Conservation (phyloP, 2,797 vertebrate genomes). For the Anas flavirostris region DNA sequence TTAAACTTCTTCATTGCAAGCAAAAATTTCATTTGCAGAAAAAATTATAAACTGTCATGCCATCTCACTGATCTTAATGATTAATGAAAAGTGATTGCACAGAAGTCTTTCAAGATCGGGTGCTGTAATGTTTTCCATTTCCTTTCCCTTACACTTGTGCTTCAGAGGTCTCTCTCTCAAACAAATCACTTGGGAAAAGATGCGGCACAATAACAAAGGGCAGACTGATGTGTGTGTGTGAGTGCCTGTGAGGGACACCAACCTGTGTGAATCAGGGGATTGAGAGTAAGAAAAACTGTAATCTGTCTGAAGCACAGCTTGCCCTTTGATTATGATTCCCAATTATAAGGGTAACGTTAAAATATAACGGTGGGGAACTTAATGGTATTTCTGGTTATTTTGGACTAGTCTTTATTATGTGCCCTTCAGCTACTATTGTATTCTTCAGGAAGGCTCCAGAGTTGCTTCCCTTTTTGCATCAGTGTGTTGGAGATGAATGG, state of each 20-base stretch:
- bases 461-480: not conserved
- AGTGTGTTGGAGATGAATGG: not conserved
- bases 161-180: not conserved
- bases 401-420: not conserved
- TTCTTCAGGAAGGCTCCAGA: not conserved
- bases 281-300: not conserved
- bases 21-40: not conserved
- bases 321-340: constrained; percentile 1
- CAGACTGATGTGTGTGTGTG: not conserved
- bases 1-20: not conserved
- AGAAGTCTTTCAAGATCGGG: not conserved
- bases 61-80: not conserved
- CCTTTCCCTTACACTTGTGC: not conserved
- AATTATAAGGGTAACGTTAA: not conserved
- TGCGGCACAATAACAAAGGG: not conserved
- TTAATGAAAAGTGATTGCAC: not conserved
- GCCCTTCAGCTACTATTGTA: not conserved
- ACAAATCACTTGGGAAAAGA: not conserved
- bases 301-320: not conserved
- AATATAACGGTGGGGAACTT: not conserved
- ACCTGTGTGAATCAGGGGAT: not conserved
- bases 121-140: not conserved
- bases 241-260: not conserved
- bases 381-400: not conserved
- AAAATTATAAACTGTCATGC: not conserved